Evolutionary conservation across 1,140 invertebrate genomes (phyloP), one percentile per base, ranked within the genome.

Genomic region (Zophobas morio): DNA sequence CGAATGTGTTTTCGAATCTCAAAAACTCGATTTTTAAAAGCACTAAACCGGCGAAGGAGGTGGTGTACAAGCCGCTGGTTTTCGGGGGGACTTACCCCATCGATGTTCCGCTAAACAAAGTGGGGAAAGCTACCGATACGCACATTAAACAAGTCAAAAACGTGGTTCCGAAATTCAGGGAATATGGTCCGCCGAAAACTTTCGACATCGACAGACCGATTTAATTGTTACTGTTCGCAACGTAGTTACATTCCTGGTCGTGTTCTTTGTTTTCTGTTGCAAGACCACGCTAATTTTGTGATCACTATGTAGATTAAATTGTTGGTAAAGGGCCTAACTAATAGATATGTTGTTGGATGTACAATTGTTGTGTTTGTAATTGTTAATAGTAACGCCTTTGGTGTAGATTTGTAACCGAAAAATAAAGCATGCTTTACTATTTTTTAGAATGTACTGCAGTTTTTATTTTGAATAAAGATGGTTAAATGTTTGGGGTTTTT

Each of bases 21-120:
- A 84, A 81, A 76, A 84, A 83, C 75, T 84, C 83, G 2, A 75
- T 86, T 6, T 86, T 85, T 79, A 85, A 81, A 60, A 82, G 73
- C 78, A 76, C 74, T 20, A 72, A 72, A 33, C 57, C 37, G 1
- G 75, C 81, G 74, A 79, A 80, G 36, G 80, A 85, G 47, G 72
- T 84, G 33, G 81, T 85, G 6, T 91, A 89, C 79, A 91, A 91
- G 82, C 91, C 93, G 34, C 85, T 94, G 0, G 89, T 95, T 47
- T 95, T 95, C 83, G 93, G 94, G 70, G 94, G 94, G 40, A 96
- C 94, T 2, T 96, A 91, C 88, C 93, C 93, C 1, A 95, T 95
- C 56, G 94, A 95, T 84, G 87, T 89, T 79, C 93, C 93, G 1
- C 51, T 88, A 85, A 36, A 85, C 81, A 83, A 84, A 70, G 75